Base-by-base conservation (phyloP, 2,113 vertebrate genomes). In the Anseranas semipalmata region DNA sequence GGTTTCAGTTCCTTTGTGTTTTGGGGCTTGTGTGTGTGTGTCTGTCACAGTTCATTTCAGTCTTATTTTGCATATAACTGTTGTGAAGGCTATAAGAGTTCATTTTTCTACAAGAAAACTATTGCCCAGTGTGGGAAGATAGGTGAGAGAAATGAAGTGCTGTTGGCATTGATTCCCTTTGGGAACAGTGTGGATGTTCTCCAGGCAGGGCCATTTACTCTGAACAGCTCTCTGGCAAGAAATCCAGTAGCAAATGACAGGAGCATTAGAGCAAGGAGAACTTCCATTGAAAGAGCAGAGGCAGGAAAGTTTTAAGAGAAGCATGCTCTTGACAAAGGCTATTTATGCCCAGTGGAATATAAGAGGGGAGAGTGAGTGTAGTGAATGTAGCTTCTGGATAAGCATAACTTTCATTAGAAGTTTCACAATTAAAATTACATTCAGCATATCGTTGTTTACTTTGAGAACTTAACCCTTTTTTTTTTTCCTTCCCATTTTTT, bases 261-360 rank as follows among this genome's bases (percentile, higher is more conserved):
- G 63, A 89, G 32, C 63, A 76, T 91, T 90, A 80, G 28, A 79
- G 72, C 75, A 86, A 80, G 63, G 50, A 85, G 63, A 86, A 52
- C 60, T 58, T 41, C 22, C 6, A 84, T 66, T 77, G 59, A 91
- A 87, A 83, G 22, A 83, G 71, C 33, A 70, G 28, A 84, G 78
- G 18, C 8, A 68, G 58, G 67, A 60, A 60, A 15, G n/a, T 37
- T 73, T 88, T 80, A 45, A 84, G 79, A 81, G 28, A 16, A 77
- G 6, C 4, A 15, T 66, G 8, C 10, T 82, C 3, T 90, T 41
- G 45, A 76, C 7, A 28, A 59, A 17, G 14, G 3, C 5, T 81
- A 13, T 20, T 87, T 89, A 88, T 53, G 5, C 45, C 17, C 50
- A 74, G n/a, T 70, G 5, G 53, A 60, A 15, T 62, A 45, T 43